Percentiles rank a stretch among this genome's conserved stretches.
Conservation (phyloP, 1,140 invertebrate species). For the Bombus balteatus region DNA sequence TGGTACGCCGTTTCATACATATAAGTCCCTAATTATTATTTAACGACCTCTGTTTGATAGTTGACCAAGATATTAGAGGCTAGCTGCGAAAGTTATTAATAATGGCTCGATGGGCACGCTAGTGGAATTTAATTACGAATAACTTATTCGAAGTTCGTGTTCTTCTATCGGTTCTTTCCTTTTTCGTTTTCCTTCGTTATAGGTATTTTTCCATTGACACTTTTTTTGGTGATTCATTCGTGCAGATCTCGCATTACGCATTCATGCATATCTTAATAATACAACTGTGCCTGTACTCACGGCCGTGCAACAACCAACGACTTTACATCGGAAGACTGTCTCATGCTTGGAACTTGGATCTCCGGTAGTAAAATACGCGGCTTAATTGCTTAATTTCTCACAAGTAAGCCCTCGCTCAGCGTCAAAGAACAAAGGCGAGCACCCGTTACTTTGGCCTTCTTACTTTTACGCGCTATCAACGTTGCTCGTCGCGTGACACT, state of each 20-base stretch:
- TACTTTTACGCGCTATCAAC: slow-evolving; percentile 78
- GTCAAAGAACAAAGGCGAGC: slow-evolving; percentile 75
- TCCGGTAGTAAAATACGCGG: slow-evolving; percentile 74
- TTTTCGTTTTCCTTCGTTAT: not conserved
- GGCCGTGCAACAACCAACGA: slow-evolving; percentile 33
- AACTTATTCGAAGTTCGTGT: slow-evolving; percentile 25
- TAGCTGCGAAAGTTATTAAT: slow-evolving; percentile 40
- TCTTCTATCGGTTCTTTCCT: not conserved
- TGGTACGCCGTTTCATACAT: not conserved
- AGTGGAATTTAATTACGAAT: slow-evolving; percentile 46
- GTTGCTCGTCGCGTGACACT: slow-evolving; percentile 78
- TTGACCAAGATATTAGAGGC: slow-evolving; percentile 29
- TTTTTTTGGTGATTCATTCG: not conserved
- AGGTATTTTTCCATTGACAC: not conserved
- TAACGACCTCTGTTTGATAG: not conserved
- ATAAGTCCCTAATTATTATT: not conserved
- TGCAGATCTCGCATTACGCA: not conserved
- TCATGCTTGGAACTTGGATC: slow-evolving; percentile 69
- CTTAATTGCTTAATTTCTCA: slow-evolving; percentile 83
- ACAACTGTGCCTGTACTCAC: slow-evolving; percentile 42
- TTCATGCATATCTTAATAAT: slow-evolving; percentile 62
- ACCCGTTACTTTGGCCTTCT: slow-evolving; percentile 77
- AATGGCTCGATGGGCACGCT: slow-evolving; percentile 30
- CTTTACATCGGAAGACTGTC: slow-evolving; percentile 67
- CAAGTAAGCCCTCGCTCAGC: slow-evolving; percentile 68